Conservation (phyloP, 2,888 invertebrate species). For the Clivina fossor region DNA sequence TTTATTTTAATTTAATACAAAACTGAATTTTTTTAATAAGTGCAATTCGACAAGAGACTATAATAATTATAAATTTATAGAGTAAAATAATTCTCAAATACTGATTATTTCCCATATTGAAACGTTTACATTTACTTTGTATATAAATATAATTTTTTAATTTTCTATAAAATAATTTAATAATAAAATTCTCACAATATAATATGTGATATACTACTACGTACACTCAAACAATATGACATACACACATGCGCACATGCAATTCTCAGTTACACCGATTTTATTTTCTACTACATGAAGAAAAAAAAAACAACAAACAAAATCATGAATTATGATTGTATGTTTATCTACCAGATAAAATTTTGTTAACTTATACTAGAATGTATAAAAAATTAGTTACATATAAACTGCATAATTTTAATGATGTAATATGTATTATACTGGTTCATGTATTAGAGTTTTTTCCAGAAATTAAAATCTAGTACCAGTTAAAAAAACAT, state of each 20-base stretch:
- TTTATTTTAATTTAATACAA: too few relatives aligned
- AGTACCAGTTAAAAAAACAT: conserved; percentile 21
- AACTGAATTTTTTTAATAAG: too few relatives aligned
- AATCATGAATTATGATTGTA: conserved; percentile 15
- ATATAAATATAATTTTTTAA: too few relatives aligned
- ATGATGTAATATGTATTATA: too few relatives aligned
- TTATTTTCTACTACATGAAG: background rate
- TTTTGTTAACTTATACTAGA: conserved; percentile 25
- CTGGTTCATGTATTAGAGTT: too few relatives aligned
- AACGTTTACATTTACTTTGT: too few relatives aligned
- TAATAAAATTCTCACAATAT: background rate
- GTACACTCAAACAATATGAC: conserved; percentile 1
- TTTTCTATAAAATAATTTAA: conserved; percentile 26
- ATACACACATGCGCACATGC: conserved; percentile 26
- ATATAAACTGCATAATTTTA: conserved; percentile 1
- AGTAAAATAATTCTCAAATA: too few relatives aligned
- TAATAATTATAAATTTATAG: too few relatives aligned
- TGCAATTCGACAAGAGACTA: too few relatives aligned
- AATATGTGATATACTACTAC: conserved; percentile 2
- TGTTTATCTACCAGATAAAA: conserved; percentile 14
- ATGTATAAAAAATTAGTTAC: conserved; percentile 32
- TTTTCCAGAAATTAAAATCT: too few relatives aligned
- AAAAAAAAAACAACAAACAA: conserved; percentile 5
- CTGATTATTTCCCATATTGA: too few relatives aligned
- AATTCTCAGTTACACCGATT: conserved; percentile 12